Base-by-base conservation (phyloP, 2,888 invertebrate genomes). In the Agriopis leucophaearia region DNA sequence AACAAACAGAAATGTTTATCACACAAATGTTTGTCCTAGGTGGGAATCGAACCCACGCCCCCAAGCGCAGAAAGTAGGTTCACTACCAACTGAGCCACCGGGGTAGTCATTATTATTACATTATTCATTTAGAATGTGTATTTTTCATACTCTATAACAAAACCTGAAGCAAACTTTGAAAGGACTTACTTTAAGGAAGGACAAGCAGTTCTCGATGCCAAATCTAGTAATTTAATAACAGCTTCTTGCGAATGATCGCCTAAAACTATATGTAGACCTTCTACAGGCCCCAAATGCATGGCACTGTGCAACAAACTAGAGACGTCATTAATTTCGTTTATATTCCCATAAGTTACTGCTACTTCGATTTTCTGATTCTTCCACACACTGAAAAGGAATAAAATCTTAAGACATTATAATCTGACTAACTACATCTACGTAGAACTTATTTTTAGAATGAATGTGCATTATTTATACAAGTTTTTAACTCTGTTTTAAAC, bases 321-420 rank as follows among this genome's bases (percentile, higher is more conserved):
- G 0, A 69, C 18, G 10, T 55, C 48, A n/a, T 57, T 67, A n/a
- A 65, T 60, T 15, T 48, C 52, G 6, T 42, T 64, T 27, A 75
- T 45, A 36, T 69, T 47, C 18, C 51, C 50, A 1, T 58, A 59
- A 10, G 69, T 64, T 5, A 75, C 51, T 18, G 63, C 59, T 0
- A 75, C 69, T 59, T 75, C 57, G 1, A 73, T 74, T 13, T 75
- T 75, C 5, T 36, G 38, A 13, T 70, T 70, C 60, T 75, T 54
- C 74, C 81, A 77, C 9, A 57, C 64, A 7, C 81, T 82, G 57
- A 15, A 48, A 48, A 4, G 7, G 18, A 48, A 12, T 9, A 27
- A 16, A 1, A 42, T 12, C 3, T 12, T 12, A 42, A 42, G 5
- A 12, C 9, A 40, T 10, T 42, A 13, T 1, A 12, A 1, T 12